A percentile compares a stretch with the other conserved stretches of the same genome.
Evolutionary conservation across 1,140 invertebrate genomes (phyloP).

Genomic region (Drosophila bipectinata): DNA sequence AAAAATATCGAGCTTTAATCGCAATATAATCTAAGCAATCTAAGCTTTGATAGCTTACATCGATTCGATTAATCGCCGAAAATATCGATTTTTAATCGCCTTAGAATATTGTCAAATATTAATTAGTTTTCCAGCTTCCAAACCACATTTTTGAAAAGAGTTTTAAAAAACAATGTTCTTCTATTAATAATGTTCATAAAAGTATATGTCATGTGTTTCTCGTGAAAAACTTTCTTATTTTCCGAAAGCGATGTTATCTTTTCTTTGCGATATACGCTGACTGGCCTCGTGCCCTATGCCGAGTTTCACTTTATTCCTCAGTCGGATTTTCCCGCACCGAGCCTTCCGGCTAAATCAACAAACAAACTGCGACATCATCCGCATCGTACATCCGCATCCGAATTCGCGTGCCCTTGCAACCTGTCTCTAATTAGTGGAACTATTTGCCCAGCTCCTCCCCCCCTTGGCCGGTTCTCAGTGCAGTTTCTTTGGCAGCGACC

Average conservation of each 20-base stretch:
- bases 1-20: too few relatives aligned
- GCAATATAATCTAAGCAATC: too few relatives aligned
- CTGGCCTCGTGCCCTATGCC: background rate
- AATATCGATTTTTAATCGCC: too few relatives aligned
- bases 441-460: slow-evolving; percentile 29
- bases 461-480: background rate
- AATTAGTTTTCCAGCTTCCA: too few relatives aligned
- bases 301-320: background rate
- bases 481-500: background rate
- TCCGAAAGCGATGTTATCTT: background rate
- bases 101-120: too few relatives aligned
- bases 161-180: too few relatives aligned
- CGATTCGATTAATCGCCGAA: too few relatives aligned
- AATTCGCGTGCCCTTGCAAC: slow-evolving; percentile 40
- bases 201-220: too few relatives aligned
- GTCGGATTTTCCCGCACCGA: background rate
- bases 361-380: slow-evolving; percentile 45
- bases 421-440: slow-evolving; percentile 53
- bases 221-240: too few relatives aligned
- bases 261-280: background rate
- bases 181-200: too few relatives aligned
- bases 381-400: slow-evolving; percentile 12
- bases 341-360: slow-evolving; percentile 45
- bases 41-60: too few relatives aligned
- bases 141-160: too few relatives aligned